A percentile compares a stretch with the other conserved stretches of the same genome.
These are phyloP conservation scores for Cossypha dichroa DNA, from an alignment of 2,797 vertebrate genomes.

Conservation along the genomic window DNA sequence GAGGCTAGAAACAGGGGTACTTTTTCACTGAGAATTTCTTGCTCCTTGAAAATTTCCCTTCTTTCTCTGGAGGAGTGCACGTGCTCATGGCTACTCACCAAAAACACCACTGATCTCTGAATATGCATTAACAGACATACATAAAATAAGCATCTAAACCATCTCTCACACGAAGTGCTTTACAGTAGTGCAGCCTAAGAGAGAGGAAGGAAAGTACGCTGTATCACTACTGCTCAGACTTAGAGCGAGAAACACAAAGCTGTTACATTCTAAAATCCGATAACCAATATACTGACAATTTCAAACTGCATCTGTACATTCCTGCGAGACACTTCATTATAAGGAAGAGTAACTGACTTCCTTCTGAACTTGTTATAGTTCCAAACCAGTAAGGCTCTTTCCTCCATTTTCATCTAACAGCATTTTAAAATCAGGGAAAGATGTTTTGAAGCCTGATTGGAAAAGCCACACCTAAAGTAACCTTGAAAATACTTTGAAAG, in stretches of 20 bases:
- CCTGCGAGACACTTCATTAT: not conserved
- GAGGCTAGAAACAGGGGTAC: not conserved
- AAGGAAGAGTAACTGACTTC: not conserved
- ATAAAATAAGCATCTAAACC: not conserved
- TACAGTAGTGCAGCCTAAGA: not conserved
- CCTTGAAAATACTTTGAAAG: not conserved
- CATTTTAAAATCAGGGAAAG: not conserved
- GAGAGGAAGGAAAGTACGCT: not conserved
- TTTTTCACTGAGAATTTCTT: not conserved
- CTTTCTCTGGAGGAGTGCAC: not conserved
- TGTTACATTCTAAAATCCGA: not conserved
- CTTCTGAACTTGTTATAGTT: not conserved
- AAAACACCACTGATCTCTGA: not conserved
- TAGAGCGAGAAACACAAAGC: not conserved
- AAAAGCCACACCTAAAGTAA: not conserved
- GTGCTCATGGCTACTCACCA: rapidly evolving
- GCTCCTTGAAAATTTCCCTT: not conserved
- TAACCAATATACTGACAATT: not conserved
- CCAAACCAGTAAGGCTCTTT: not conserved
- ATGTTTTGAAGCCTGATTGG: not conserved
- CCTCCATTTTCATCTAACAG: not conserved
- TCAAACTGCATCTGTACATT: not conserved
- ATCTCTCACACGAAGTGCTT: not conserved
- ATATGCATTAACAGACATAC: not conserved
- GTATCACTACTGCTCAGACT: not conserved